Evolutionary conservation across 2,888 invertebrate genomes (phyloP), one percentile per base, ranked within the genome.

Genomic region (Tachina lurida): DNA sequence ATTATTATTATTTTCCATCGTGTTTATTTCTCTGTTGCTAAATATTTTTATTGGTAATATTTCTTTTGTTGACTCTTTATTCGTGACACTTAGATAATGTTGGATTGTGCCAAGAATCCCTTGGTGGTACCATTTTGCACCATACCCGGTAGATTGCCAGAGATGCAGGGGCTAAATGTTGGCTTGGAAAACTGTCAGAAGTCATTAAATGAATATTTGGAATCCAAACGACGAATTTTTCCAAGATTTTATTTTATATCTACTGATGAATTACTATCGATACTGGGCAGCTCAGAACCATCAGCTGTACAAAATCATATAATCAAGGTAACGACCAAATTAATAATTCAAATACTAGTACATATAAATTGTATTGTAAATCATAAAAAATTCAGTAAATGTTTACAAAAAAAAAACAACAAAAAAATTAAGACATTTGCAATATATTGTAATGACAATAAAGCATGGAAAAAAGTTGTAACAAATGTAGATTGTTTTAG

Each of bases 241-340:
- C 97, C 98, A 3, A 93, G 98, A 71, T 98, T 98, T 93, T 98
- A 97, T 93, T 98, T 98, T 92, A 97, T 98, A 90, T 98, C 98
- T 4, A 98, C 98, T 43, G 98, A 98, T 90, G 98, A 98, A 92
- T 92, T 98, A 87, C 94, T 98, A 10, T 96, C 97, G 3, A 97
- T 98, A 88, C 94, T 98, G 71, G 98, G 98, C 15, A 97, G 96
- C 91, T 97, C 96, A 88, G 96, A 97, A 87, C 96, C 97, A 12
- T 94, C 94, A 74, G 96, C 96, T 89, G 97, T 98, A 10, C 98
- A 98, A 92, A 97, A 98, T 89, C 97, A 98, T 90, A 97, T 98
- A 94, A 96, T 97, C 76, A 98, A 98, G 95, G 96, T 96, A 91
- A 89, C 89, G 86, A 39, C 39, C 12, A 58, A 70, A 70, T 13